Conservation (phyloP, 2,113 vertebrate genomes). For the Python bivittatus region DNA sequence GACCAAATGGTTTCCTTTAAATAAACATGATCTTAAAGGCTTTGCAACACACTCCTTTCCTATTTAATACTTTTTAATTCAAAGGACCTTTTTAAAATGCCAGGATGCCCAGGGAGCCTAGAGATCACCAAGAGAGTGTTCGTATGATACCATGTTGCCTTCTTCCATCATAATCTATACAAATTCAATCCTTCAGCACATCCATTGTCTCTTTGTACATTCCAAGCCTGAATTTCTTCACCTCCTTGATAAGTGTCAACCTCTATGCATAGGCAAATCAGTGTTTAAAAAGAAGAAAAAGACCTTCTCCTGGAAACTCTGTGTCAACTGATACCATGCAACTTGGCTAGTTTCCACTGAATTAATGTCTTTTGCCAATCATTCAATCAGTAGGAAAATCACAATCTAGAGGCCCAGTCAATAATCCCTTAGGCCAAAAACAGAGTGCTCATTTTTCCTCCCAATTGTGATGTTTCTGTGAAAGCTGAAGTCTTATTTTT, state of each 20-base stretch:
- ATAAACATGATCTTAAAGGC: background rate
- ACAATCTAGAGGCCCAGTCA: slow-evolving; percentile 2
- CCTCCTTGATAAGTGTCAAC: fast-evolving
- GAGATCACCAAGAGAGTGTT: background rate
- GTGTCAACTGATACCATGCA: background rate
- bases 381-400: background rate
- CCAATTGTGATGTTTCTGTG: background rate
- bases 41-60: background rate
- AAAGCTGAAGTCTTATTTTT: slow-evolving; percentile 52
- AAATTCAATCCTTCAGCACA: background rate
- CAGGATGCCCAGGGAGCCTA: background rate
- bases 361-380: background rate
- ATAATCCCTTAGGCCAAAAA: slow-evolving; percentile 9
- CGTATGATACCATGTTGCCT: background rate
- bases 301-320: background rate
- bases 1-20: background rate
- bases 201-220: background rate
- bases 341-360: background rate
- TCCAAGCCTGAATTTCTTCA: background rate
- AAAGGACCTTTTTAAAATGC: background rate
- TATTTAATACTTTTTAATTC: background rate
- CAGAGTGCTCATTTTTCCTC: background rate
- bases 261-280: background rate
- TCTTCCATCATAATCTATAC: background rate
- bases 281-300: background rate